phyloP scores from a whole-genome alignment of 1,140 invertebrate species.

The Neodiprion virginianus region DNA sequence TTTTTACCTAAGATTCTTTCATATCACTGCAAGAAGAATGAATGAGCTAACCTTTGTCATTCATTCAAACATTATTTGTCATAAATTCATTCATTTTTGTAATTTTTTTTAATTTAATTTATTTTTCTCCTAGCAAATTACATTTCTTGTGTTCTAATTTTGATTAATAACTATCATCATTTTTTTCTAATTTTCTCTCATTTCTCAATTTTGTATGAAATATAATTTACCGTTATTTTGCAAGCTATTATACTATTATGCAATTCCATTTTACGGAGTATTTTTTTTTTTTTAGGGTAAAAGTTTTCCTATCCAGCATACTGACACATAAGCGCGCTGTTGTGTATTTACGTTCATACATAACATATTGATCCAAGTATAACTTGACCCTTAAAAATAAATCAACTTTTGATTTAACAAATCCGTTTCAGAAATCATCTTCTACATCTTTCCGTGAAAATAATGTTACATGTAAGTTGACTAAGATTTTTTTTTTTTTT shows the following conservation, averaged over 20 bases:
- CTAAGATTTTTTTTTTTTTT: too few species aligned
- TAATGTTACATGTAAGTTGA: too few species aligned
- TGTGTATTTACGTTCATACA: too few species aligned
- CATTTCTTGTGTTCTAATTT: background rate
- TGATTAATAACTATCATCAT: background rate
- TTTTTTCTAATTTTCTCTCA: background rate
- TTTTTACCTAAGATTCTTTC: background rate
- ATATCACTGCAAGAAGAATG: background rate
- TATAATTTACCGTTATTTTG: background rate
- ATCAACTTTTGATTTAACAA: too few species aligned
- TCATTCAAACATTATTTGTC: background rate
- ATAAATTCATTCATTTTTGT: background rate
- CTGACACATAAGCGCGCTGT: too few species aligned
- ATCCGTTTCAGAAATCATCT: too few species aligned
- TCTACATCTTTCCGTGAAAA: too few species aligned
- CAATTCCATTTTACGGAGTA: background rate
- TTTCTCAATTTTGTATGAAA: constrained; percentile 1
- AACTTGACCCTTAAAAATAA: too few species aligned
- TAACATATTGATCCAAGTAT: too few species aligned
- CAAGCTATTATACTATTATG: background rate
- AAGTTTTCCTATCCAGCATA: too few species aligned
- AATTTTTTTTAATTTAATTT: background rate
- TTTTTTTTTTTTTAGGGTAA: background rate
- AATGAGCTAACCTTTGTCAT: background rate
- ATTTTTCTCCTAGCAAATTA: background rate